Evolutionary conservation across 2,113 vertebrate species (phyloP), one percentile per base, ranked within the genome.

Genomic region (Saccopteryx bilineata): DNA sequence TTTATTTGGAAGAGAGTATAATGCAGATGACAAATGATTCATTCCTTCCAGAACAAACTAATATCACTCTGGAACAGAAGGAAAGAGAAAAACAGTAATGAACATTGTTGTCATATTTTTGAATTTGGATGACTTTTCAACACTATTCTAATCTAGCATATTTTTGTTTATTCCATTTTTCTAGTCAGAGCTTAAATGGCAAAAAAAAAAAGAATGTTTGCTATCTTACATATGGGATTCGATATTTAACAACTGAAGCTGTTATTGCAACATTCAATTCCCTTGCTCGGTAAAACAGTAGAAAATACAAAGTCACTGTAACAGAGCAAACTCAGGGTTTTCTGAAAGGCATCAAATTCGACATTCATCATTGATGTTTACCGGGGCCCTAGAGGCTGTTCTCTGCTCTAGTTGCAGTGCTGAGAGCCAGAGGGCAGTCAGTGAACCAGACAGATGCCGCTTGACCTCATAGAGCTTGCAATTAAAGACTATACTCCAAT

Each of bases 1-100:
- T 95, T 96, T 87, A 85, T 94, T 93, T 97, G 84, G 87, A 95
- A 96, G 12, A 90, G 14, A 96, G 28, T 48, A 87, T 60, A 84
- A 95, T n/a, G 54, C 76, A 71, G 74, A 74, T 84, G 61, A 95
- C 76, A 97, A 97, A 91, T 93, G 39, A 94, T 83, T 93, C 58
- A 85, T 93, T 95, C 50, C 90, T 95, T 46, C n/a, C 85, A n/a
- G 65, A 90, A 54, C 61, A 94, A 96, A 87, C 23, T 65, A 90
- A 76, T 94, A 84, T 91, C 39, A 84, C 95, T 95, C 17, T 65
- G 74, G 63, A 95, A 71, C 78, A 94, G 83, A 82, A 72, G 78
- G 61, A 88, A 90, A 85, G 61, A 94, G 68, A 66, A 90, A 95
- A 93, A 92, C 48, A 75, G 19, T 65, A 96, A 94, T 21, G 79